Percentiles rank a stretch among this genome's conserved stretches.
Conservation (phyloP, 2,113 vertebrate genomes). For the Daubentonia madagascariensis region DNA sequence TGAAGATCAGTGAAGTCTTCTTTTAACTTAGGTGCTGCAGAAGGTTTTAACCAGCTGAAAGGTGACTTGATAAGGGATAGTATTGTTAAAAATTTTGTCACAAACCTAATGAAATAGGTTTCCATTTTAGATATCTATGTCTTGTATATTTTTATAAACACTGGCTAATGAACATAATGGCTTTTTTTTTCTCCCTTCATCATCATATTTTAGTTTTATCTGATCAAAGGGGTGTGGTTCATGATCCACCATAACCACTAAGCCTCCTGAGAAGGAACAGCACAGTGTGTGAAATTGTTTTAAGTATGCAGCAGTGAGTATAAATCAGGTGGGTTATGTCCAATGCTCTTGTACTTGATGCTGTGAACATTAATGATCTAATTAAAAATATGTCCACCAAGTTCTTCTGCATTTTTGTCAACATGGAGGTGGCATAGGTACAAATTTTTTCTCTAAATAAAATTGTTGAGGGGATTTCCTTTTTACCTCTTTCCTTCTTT, state of each 20-base stretch:
- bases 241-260: conserved; percentile 70
- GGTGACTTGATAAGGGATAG: neutral
- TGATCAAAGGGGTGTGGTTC: conserved; percentile 83
- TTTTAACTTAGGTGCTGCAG: neutral
- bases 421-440: neutral
- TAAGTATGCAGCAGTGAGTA: neutral
- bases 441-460: neutral
- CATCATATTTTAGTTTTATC: conserved; percentile 75
- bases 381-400: neutral
- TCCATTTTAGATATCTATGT: neutral
- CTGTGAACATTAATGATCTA: neutral
- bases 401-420: neutral
- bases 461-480: conserved; percentile 45
- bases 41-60: neutral
- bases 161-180: neutral
- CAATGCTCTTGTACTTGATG: neutral
- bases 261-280: neutral
- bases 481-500: conserved; percentile 18
- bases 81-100: neutral
- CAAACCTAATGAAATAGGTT: neutral
- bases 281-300: neutral
- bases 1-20: neutral
- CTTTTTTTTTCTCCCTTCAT: neutral
- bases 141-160: conserved; percentile 8
- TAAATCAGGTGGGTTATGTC: neutral